phyloP scores from a whole-genome alignment of 1,140 invertebrate genomes.

The Monomorium pharaonis region DNA sequence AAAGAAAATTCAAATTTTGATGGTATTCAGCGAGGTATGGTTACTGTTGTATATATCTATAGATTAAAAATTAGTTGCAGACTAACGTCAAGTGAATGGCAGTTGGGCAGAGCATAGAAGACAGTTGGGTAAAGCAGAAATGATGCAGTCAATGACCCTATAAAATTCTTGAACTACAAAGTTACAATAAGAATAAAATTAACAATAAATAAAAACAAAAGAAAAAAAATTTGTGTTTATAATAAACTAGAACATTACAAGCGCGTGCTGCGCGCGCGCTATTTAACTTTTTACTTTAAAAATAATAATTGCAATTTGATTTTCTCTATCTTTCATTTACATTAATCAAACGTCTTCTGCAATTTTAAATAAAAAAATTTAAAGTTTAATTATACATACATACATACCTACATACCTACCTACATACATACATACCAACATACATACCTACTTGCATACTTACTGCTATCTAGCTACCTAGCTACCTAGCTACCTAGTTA shows the following conservation, averaged over 20 bases:
- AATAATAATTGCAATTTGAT: too few relatives aligned
- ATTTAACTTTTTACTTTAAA: too few relatives aligned
- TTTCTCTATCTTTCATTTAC: too few relatives aligned
- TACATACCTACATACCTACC: too few relatives aligned
- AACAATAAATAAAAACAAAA: neutral
- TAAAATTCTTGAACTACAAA: neutral
- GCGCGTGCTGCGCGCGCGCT: too few relatives aligned
- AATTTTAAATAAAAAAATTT: too few relatives aligned
- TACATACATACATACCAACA: too few relatives aligned
- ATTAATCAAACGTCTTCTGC: too few relatives aligned
- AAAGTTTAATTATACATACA: too few relatives aligned
- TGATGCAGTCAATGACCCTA: neutral
- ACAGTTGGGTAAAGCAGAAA: neutral
- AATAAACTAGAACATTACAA: neutral
- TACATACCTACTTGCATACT: too few relatives aligned
- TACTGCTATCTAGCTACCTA: too few relatives aligned
- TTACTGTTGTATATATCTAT: neutral
- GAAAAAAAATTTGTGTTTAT: neutral
- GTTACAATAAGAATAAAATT: neutral
- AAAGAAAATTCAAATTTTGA: neutral
- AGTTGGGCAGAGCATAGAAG: neutral
- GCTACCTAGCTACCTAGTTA: too few relatives aligned
- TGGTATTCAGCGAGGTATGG: neutral
- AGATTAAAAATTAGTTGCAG: neutral
- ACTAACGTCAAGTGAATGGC: neutral